Base-by-base conservation (phyloP, 2,888 invertebrate genomes). In the Perdita meconis region DNA sequence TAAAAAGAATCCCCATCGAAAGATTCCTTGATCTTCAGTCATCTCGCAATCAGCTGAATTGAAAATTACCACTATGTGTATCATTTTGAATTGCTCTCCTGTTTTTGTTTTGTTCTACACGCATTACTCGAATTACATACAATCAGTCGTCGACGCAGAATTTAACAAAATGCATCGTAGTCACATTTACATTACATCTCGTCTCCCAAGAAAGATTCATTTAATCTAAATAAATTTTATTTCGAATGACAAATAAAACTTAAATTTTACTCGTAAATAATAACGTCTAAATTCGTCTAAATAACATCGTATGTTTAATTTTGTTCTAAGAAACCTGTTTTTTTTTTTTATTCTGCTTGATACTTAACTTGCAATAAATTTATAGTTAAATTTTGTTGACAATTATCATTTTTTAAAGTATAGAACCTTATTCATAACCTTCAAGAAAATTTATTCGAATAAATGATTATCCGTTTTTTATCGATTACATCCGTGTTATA, bases 21-120 rank as follows among this genome's bases (percentile, higher is more conserved):
- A 38, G 3, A 63, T 38, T 3, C 2, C 8, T 60, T 8, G 13
- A 65, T 72, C 34, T 13, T 65, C 44, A 47, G 59, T 73, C 26
- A 51, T 59, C 57, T 1, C 1, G 6, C 12, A n/a, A 57, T 72
- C 34, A 72, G 36, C 24, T 26, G 10, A 34, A 65, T 65, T 47
- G n/a, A 16, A 22, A 16, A 10, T 47, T 66, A 2, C 26, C 19
- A 10, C 26, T 69, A 61, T 8, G 10, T 42, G 10, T 3, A 22
- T 42, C 26, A 3, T 71, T 56, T 16, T 3, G 13, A 36, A 4
- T 19, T 34, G 22, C 22, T 30, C 2, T 0, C 22, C 10, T 22
- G 13, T 50, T 47, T 22, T 53, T n/a, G n/a, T n/a, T n/a, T n/a
- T n/a, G n/a, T 24, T 36, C 51, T 16, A n/a, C n/a, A 19, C 12